Conservation (phyloP, 2,888 invertebrate genomes). For the Cantharis rustica region DNA sequence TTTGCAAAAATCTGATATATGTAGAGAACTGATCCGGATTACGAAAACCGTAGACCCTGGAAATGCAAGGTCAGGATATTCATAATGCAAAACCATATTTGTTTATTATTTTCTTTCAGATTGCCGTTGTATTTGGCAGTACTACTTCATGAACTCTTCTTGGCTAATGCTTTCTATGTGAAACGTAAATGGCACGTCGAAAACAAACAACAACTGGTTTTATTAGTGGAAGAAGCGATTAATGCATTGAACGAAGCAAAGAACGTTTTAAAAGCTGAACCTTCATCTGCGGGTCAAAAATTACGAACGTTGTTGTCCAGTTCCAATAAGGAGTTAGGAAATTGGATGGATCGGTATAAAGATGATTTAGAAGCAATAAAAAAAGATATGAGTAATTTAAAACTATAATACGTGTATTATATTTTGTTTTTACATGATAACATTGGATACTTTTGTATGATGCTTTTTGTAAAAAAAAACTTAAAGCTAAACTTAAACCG, state of each 20-base stretch:
- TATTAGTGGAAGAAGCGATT: conserved; percentile 58
- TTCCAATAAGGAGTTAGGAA: conserved; percentile 59
- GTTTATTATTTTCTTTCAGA: conserved; percentile 40
- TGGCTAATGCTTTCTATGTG: conserved; percentile 60
- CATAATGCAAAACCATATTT: not conserved
- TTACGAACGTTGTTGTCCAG: conserved; percentile 57
- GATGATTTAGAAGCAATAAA: conserved; percentile 19
- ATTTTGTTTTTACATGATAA: not conserved
- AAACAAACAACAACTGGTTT: conserved; percentile 50
- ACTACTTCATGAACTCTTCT: conserved; percentile 72
- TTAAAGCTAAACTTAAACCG: not conserved
- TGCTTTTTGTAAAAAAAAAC: not conserved
- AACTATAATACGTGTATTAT: not conserved
- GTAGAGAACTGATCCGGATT: conserved; percentile 66
- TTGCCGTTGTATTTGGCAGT: conserved; percentile 79
- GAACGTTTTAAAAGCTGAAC: conserved; percentile 59
- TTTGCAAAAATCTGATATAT: conserved; percentile 69
- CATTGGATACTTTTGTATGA: not conserved
- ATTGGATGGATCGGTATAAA: conserved; percentile 58
- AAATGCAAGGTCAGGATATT: conserved; percentile 61
- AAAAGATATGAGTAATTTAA: conserved; percentile 12
- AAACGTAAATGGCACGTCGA: conserved; percentile 56
- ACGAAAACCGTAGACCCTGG: conserved; percentile 73
- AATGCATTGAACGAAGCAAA: conserved; percentile 56
- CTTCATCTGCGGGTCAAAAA: conserved; percentile 62